phyloP scores from a whole-genome alignment of 2,113 vertebrate genomes.

The Menura novaehollandiae region DNA sequence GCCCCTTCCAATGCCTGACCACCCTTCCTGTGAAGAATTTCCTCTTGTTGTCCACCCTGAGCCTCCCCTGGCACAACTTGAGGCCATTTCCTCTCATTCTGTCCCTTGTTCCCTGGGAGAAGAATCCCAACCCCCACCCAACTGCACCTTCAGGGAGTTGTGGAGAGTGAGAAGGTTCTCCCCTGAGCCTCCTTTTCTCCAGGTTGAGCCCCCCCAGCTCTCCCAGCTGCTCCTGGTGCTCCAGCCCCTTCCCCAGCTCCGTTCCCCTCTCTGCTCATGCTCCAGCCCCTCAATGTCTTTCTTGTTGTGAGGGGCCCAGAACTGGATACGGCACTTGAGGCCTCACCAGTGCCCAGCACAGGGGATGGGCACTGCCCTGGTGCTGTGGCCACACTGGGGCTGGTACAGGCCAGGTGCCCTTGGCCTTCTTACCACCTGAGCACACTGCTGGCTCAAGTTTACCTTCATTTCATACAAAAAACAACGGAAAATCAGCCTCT shows the following conservation, averaged over 20 bases:
- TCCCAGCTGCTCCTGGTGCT: neutral
- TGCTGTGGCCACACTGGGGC: neutral
- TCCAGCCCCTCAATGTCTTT: neutral
- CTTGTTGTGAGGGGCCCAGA: neutral
- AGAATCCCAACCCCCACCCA: fast-evolving
- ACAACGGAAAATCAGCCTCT: neutral
- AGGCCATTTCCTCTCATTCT: neutral
- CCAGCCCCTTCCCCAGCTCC: neutral
- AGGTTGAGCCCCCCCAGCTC: neutral
- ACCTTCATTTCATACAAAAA: neutral
- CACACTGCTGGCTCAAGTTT: neutral
- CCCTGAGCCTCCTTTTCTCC: neutral
- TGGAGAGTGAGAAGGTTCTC: neutral
- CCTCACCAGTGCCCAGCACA: neutral
- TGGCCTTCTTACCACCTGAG: neutral
- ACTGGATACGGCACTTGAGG: neutral
- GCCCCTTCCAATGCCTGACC: neutral
- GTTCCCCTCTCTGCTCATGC: neutral
- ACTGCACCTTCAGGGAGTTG: neutral
- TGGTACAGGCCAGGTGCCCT: neutral
- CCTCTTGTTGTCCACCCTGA: neutral
- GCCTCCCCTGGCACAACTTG: neutral
- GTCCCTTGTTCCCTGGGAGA: neutral
- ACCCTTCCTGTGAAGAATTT: neutral
- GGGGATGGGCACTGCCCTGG: neutral